Evolutionary conservation across 2,888 invertebrate species (phyloP), one percentile per base, ranked within the genome.

Genomic region (Coremacera marginata): DNA sequence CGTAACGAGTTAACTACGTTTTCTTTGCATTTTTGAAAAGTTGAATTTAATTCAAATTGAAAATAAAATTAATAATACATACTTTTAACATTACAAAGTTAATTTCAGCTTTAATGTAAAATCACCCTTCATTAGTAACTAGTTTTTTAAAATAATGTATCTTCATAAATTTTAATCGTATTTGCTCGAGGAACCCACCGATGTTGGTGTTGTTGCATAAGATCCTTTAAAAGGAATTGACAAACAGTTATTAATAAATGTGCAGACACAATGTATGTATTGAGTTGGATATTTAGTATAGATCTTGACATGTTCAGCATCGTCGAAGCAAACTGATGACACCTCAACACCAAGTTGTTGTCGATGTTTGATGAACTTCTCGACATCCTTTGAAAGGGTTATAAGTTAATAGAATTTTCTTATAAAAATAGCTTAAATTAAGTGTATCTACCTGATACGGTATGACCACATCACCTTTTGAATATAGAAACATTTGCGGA

Each of bases 221-320:
- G 77, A 78, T 34, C 73, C 73, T 60, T 82, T 82, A 22, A 79
- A 82, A 19, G 86, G 83, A 55, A 82, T 72, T 37, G 85, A 83
- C 82, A 93, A 87, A 82, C 93, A 93, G 82, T 91, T 91, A 82
- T 91, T 91, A 22, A 93, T 90, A 85, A 93, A 93, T 79, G 89
- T 90, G 84, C 91, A 92, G 49, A 93, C 91, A 75, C 91, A 91
- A 79, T 91, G 90, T 16, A 92, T 90, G 83, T 93, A 93, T 79
- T 91, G 91, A 65, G 92, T 91, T 57, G 91, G 92, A 85, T 94
- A 92, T 78, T 91, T 90, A 16, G 91, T 90, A 80, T 92, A 92
- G 85, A 95, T 95, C 83, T 93, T 92, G 0, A 95, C 94, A 87
- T 95, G 95, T n/a, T 93, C 92, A 11, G 94, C 94, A 84, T 93